Base-by-base conservation (phyloP, 1,140 invertebrate genomes). In the Nomia melanderi region DNA sequence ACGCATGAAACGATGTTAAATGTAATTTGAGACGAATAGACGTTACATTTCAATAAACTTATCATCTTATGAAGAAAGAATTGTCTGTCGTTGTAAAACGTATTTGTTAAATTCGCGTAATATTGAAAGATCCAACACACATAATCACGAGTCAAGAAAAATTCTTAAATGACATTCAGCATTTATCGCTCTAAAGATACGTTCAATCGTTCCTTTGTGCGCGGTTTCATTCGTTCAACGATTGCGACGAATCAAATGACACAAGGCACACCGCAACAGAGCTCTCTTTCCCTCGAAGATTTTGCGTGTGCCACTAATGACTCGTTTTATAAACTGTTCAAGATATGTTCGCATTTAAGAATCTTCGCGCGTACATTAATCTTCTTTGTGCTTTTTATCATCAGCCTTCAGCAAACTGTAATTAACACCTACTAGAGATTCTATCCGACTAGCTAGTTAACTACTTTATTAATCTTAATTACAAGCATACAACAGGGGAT, bases 381-480 rank as follows among this genome's bases (percentile, higher is more conserved):
- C 50, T 66, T 66, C 25, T 23, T 67, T 67, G 17, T 25, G 31
- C 3, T 31, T 36, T 54, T 67, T 23, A 20, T 65, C 65, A 47
- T 25, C n/a, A 67, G 7, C 17, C 29, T 27, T 29, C 56, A 36
- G 44, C 60, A 44, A 64, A 77, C 50, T 20, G 50, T 56, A 67
- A 67, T 71, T 71, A 59, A 71, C 27, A 56, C 39, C 27, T 25
- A 14, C 36, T 57, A 6, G 54, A n/a, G 63, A 78, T 73, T 59
- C 65, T 74, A 74, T 78, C 63, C 47, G 54, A 41, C 47, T 56
- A 59, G 77, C 54, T 74, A 20, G 47, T 53, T 29, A 67, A 78
- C 56, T 78, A 56, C 63, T 78, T 74, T 78, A 76, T 78, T 78
- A 63, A 73, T 81, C 76, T 74, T 67, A 78, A 79, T 74, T 81